Evolutionary conservation across 2,888 invertebrate species (phyloP).

Genomic region (Bugula neritina): DNA sequence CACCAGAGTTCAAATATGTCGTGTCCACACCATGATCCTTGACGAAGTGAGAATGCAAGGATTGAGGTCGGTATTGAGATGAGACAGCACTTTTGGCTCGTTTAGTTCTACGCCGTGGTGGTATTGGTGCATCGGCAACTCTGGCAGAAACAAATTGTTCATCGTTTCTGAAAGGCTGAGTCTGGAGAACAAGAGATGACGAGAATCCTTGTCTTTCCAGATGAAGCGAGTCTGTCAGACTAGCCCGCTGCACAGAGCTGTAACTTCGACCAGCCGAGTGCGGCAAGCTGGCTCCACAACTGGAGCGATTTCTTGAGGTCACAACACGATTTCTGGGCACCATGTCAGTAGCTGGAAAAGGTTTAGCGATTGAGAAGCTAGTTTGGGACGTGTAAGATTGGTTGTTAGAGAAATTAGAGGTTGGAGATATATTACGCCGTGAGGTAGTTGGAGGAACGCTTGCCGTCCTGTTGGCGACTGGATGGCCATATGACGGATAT

Average conservation of each 20-base stretch:
- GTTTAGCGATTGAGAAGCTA: no score
- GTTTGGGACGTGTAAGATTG: no score
- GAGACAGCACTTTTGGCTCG: not conserved
- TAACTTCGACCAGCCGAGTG: no score
- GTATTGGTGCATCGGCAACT: not conserved
- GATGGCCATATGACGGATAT: no score
- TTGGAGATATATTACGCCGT: no score
- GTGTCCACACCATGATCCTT: not conserved
- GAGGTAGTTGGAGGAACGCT: no score
- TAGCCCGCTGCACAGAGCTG: constrained; percentile 1
- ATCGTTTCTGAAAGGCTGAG: not conserved
- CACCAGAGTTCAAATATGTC: not conserved
- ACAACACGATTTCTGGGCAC: no score
- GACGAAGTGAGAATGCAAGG: not conserved
- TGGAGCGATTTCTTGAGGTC: not conserved
- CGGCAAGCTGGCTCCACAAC: no score
- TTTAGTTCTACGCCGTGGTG: not conserved
- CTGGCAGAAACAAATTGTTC: not conserved
- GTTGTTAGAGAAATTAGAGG: no score
- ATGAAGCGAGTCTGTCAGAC: not conserved
- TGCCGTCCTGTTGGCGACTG: no score
- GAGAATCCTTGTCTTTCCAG: not conserved
- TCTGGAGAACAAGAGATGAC: not conserved
- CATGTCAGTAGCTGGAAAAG: no score
- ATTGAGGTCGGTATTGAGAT: not conserved